Evolutionary conservation across 2,888 invertebrate species (phyloP), one percentile per base, ranked within the genome.

Genomic region (Leptopterna dolabrata): DNA sequence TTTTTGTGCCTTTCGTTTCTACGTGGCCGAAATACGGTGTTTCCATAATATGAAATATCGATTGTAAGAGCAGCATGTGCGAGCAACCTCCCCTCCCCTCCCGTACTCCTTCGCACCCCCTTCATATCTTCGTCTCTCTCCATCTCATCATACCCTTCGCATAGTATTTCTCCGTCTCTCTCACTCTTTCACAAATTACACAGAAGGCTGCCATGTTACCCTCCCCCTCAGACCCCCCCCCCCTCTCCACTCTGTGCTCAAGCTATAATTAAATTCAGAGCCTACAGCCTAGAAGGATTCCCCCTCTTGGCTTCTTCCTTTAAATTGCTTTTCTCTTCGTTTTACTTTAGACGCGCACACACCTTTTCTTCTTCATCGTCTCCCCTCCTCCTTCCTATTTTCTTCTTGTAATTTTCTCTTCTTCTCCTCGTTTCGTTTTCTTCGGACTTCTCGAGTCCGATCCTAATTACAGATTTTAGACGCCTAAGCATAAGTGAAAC

Each of bases 31-130:
- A 89, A 88, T 88, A 88, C 89, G 80, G 87, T 84, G 88, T 87
- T 88, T 87, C 87, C 88, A 89, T 89, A 89, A 89, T 89, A 89
- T 89, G 89, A 89, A 88, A 88, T 89, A 89, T 88, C 89, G 89
- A 88, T 88, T 89, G 88, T 88, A 81, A 45, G 88, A 76, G 87
- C 86, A 88, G 87, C 87, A 88, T 87, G 87, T 88, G 88, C 88
- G 87, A 70, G 86, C 76, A 29, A 14, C 76, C 30, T 29, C 29
- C 41, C 76, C 82, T 43, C 45, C 45, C 80, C 16, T 16, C 45
- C 55, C n/a, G 27, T 55, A 30, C 86, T 55, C 78, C 76, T 43
- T 76, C 30, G 19, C 45, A 43, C 78, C 78, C 78, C 45, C 19
- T 78, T 45, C n/a, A 16, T 24, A 24, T 43, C 45, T 45, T 45